Base-by-base conservation (phyloP, 2,113 vertebrate species). In the Anas platyrhynchos region DNA sequence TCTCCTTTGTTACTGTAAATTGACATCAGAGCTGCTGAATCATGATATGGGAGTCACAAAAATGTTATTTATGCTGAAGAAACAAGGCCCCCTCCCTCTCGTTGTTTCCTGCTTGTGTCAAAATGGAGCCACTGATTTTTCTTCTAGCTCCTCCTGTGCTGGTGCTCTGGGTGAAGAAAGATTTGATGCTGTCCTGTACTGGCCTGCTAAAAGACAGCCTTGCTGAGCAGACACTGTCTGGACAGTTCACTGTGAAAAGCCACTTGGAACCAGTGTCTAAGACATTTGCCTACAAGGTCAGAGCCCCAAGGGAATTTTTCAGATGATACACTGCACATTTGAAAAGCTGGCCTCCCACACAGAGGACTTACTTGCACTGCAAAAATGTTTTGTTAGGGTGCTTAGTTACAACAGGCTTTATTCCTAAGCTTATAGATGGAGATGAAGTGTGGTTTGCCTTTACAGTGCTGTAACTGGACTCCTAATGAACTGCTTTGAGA, bases 11-110 rank as follows among this genome's bases (percentile, higher is more conserved):
- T 97, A 93, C 97, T 91, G 97, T 95, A 97, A 96, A 88, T 96
- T 95, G 86, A 94, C 95, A 97, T 95, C 89, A 96, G 93, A 95
- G 88, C 91, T 97, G 97, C 96, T 97, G 96, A 97, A 96, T 97
- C 93, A 97, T 96, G 73, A 88, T 90, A 90, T 0, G 4, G 78
- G 61, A 96, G 88, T 95, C 81, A 93, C 58, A 95, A 71, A 96
- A 92, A 90, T 91, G 61, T 95, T 96, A 86, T 92, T 96, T 96
- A 85, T 94, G 83, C 86, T 83, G 52, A 72, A 91, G 91, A 88
- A 97, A 93, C 75, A 66, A 74, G 66, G 29, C 38, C 74, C 55
- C 63, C 82, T 83, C 84, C 86, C 89, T 83, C 75, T 76, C 91
- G 79, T 48, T 81, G 26, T 95, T 97, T 96, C 96, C 91, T 94